These are phyloP conservation scores for Cladorhizidae sp. DNA, from an alignment of 37 sponge, comb jelly and placozoan species.

Conservation along the genomic window DNA sequence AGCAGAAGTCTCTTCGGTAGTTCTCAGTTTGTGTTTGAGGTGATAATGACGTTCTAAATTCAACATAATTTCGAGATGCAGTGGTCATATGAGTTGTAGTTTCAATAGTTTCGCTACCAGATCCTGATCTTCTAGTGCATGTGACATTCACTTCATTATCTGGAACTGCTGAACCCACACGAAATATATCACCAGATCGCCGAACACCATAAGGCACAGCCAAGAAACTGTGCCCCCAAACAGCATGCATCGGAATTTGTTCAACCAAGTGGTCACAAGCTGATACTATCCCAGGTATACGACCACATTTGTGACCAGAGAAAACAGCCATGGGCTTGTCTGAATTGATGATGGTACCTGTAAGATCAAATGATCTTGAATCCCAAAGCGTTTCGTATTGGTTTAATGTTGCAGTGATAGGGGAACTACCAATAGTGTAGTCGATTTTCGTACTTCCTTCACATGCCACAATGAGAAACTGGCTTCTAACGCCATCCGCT, in stretches of 20 bases:
- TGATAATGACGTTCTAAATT: background rate
- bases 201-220: slow-evolving; percentile 10
- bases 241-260: slow-evolving; percentile 43
- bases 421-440: background rate
- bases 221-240: slow-evolving; percentile 31
- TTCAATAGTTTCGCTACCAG: too few relatives aligned
- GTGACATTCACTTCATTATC: slow-evolving; percentile 29
- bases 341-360: slow-evolving; percentile 40
- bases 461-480: slow-evolving; percentile 31
- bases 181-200: slow-evolving; percentile 21
- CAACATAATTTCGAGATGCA: background rate
- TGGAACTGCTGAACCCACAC: slow-evolving; percentile 19
- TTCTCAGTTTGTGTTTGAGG: background rate
- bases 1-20: slow-evolving; percentile 46
- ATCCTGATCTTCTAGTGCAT: too few relatives aligned
- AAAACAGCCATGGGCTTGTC: slow-evolving; percentile 37
- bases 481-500: background rate
- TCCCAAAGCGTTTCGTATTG: background rate
- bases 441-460: slow-evolving; percentile 19
- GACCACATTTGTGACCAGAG: slow-evolving; percentile 57
- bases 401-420: background rate
- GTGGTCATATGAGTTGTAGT: background rate
- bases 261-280: slow-evolving; percentile 66
- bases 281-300: slow-evolving; percentile 33
- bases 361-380: slow-evolving; percentile 12